Percentiles rank a stretch among this genome's conserved stretches.
phyloP scores from a whole-genome alignment of 1,140 invertebrate genomes.

The Ooceraea biroi region DNA sequence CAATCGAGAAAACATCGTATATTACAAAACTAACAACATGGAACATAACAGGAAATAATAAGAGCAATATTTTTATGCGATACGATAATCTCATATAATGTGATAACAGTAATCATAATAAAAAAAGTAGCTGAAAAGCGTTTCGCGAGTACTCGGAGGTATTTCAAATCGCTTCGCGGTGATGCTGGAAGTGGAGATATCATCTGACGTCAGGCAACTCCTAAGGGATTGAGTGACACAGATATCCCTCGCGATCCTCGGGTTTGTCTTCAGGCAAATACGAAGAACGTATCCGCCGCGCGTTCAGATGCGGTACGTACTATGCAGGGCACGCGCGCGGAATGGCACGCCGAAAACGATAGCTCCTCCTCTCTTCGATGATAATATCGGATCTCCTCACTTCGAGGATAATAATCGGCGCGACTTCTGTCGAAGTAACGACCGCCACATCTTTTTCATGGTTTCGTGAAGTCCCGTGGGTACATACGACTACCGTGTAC shows the following conservation, averaged over 20 bases:
- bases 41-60: too few relatives aligned
- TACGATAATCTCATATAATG: not conserved
- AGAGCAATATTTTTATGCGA: not conserved
- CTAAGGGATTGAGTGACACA: too few relatives aligned
- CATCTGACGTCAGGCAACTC: too few relatives aligned
- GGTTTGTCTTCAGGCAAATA: not conserved
- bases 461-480: conserved; percentile 17
- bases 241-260: conserved; percentile 1
- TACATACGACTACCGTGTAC: conserved; percentile 23
- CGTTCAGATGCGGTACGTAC: not conserved
- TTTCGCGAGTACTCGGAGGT: not conserved
- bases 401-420: not conserved
- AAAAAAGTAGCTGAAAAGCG: not conserved
- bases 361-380: not conserved
- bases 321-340: not conserved
- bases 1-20: not conserved
- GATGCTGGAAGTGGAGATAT: too few relatives aligned
- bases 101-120: not conserved
- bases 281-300: not conserved
- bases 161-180: not conserved
- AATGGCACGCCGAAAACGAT: not conserved
- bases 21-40: too few relatives aligned
- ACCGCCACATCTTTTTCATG: not conserved
- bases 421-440: not conserved
- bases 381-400: conserved; percentile 7